A percentile compares a stretch with the other conserved stretches of the same genome.
Conservation (phyloP, 1,140 invertebrate species). For the Popillia japonica region DNA sequence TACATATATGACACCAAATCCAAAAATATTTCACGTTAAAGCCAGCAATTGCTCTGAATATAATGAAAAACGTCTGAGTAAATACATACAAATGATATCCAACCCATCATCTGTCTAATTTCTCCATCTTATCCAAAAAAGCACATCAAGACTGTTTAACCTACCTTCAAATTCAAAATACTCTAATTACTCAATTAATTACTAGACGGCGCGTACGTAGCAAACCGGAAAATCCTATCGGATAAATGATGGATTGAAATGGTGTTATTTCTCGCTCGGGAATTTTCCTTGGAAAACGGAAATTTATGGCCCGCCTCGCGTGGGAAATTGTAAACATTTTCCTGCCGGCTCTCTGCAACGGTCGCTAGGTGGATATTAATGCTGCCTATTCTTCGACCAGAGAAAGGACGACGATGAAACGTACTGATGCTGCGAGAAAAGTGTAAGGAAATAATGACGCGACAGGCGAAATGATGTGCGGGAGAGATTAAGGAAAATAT, state of each 20-base stretch:
- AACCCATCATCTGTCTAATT: not conserved
- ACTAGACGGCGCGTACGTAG: not conserved
- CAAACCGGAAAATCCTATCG: not conserved
- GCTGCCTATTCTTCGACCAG: not conserved
- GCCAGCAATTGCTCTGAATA: not conserved
- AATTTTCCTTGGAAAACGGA: not conserved
- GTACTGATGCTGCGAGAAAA: not conserved
- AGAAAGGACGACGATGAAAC: not conserved
- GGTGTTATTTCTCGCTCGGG: not conserved
- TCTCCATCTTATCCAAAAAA: not conserved
- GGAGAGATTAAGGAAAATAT: conserved; percentile 5
- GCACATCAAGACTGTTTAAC: not conserved
- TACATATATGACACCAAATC: not conserved
- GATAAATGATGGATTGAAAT: not conserved
- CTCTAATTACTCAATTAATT: conserved; percentile 1
- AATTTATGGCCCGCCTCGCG: conserved; percentile 13
- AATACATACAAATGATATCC: not conserved
- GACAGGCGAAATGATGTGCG: not conserved
- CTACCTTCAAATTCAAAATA: not conserved
- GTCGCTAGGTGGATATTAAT: conserved; percentile 12
- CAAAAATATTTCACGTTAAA: conserved; percentile 15
- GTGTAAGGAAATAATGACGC: not conserved
- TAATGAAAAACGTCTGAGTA: not conserved
- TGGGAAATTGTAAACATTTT: conserved; percentile 15
- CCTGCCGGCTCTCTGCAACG: not conserved